Base-by-base conservation (phyloP, 2,888 invertebrate genomes). In the Lacanobia oleracea region DNA sequence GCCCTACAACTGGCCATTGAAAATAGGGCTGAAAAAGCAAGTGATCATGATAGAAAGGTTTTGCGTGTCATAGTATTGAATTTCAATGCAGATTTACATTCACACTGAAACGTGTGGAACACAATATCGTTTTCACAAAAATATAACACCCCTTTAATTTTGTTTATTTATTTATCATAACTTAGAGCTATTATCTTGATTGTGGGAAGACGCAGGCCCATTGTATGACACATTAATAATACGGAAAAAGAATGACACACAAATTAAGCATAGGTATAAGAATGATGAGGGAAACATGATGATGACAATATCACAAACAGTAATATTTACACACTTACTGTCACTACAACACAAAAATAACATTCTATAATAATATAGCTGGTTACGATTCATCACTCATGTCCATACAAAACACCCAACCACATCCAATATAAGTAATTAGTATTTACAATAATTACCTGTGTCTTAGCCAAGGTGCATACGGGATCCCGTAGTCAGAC, bases 401-500 rank as follows among this genome's bases (percentile, higher is more conserved):
- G 27, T 81, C 63, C 77, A 75, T 77, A 82, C 67, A 84, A 82
- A 73, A 83, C 79, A 85, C 74, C 80, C 79, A 84, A 77, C 75
- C 77, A 75, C 78, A 80, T 76, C 85, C 85, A 82, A 67, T 57
- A 80, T 87, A 83, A 80, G 77, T 45, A 81, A 51, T 85, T 86
- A 83, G 73, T 69, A 63, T 75, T 57, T 63, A 63, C 79, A 83
- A 69, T 85, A 86, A 73, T 88, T 94, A 97, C 97, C 98, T 98
- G 93, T 98, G 98, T 91, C 98, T 97, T 88, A 98, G 96, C 98
- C 98, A 98, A 80, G 98, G 98, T 27, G 98, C 97, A 90, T 98
- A 98, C 0, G 98, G 98, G 88, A 98, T 98, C 65, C 97, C 97
- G 89, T 98, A 98, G 89, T 98, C 98, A 53, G 98, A 98, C 85